Base-by-base conservation (phyloP, 1,140 invertebrate species). In the Drosophila mojavensis region DNA sequence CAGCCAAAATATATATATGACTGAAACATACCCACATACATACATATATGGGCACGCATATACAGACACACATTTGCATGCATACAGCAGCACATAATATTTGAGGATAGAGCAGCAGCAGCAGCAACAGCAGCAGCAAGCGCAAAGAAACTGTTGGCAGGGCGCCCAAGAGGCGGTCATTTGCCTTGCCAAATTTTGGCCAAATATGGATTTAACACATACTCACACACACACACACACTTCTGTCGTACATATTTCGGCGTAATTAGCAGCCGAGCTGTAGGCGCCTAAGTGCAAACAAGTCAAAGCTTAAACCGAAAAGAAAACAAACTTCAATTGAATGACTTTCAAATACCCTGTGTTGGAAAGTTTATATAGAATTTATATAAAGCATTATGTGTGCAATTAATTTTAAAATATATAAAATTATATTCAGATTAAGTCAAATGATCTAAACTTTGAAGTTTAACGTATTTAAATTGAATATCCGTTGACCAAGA, bases 211-310 rank as follows among this genome's bases (percentile, higher is more conserved):
- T 78, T 75, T 33, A 58, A 11, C 41, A 59, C 20, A 24, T 3
- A 24, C 20, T 2, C 48, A 51, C 20, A 24, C 20, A 24, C 20
- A 24, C 48, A 56, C 39, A 58, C 39, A 58, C 24, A 48, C 47
- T 36, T 48, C 43, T 33, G 15, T 9, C 56, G 41, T 60, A 62
- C 36, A 69, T 67, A 73, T 76, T 79, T 82, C 33, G 73, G 54
- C 62, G 82, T 86, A 88, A 86, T 86, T 88, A 86, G 83, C 54
- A 70, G 53, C 45, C 65, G 39, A 55, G 71, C 79, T 77, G 47
- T 41, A 73, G 68, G 51, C 61, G 41, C 20, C 72, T 68, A 67
- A 53, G 62, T 66, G 76, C 54, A 75, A 71, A 78, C 65, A 81
- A 54, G 53, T 41, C 41, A 45, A 33, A 48, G 26, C 45, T 67